phyloP scores from a whole-genome alignment of 2,113 vertebrate species.

The Struthidea cinerea region DNA sequence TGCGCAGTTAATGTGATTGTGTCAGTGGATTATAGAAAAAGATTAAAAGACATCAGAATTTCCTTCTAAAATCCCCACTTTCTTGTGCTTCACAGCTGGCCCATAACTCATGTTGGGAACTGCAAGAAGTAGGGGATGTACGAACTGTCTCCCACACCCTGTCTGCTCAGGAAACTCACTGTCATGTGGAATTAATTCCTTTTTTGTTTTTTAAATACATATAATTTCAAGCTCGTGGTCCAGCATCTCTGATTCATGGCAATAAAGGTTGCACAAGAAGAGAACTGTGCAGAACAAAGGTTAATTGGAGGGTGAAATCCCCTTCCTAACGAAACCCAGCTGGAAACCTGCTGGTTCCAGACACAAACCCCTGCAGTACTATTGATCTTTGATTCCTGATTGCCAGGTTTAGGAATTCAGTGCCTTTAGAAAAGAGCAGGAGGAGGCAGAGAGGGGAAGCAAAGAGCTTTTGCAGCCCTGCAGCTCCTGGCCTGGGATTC shows the following conservation, averaged over 20 bases:
- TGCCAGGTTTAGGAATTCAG: neutral
- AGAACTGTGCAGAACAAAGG: neutral
- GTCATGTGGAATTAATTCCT: conserved; percentile 9
- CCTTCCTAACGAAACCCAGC: neutral
- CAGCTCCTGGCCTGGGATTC: neutral
- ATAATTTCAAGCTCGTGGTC: neutral
- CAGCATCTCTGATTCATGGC: conserved; percentile 14
- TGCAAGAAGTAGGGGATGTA: neutral
- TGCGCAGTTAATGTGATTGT: neutral
- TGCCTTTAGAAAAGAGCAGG: neutral
- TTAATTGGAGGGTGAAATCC: neutral
- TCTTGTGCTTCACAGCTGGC: neutral
- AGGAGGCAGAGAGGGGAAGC: neutral
- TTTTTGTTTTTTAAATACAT: neutral
- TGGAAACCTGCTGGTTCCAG: neutral
- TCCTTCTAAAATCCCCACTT: neutral
- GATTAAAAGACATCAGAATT: neutral
- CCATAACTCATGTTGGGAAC: neutral
- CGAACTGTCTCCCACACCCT: neutral
- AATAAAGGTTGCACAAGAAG: conserved; percentile 1
- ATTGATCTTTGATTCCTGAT: neutral
- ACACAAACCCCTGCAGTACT: neutral
- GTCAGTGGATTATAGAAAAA: neutral
- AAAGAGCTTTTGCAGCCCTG: neutral
- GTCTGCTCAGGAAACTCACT: conserved; percentile 1